Percentiles rank a stretch among this genome's conserved stretches.
Evolutionary conservation across 2,888 invertebrate species (phyloP).

Genomic region (Athalia rosae): DNA sequence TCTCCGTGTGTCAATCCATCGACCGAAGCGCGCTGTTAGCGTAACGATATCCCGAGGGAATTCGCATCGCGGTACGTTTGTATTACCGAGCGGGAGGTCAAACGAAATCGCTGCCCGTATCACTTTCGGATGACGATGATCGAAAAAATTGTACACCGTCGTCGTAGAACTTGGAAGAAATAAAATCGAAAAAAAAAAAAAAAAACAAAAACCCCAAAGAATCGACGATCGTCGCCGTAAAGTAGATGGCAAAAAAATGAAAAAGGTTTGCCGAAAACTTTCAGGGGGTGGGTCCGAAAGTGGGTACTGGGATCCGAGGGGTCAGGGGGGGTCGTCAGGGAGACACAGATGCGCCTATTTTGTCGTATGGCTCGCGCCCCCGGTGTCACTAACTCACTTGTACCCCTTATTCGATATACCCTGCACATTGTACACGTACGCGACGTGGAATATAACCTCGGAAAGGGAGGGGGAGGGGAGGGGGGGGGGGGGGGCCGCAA

Average conservation of each 20-base stretch:
- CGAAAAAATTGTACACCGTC: too few species aligned
- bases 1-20: constrained; percentile 64
- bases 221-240: not conserved
- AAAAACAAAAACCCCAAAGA: not conserved
- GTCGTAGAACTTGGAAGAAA: too few species aligned
- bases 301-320: not conserved
- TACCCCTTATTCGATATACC: not conserved
- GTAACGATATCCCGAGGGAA: constrained; percentile 67
- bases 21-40: not conserved
- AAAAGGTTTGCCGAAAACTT: too few species aligned
- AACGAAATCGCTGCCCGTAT: not conserved
- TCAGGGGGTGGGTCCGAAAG: not conserved
- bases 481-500: constrained; percentile 65
- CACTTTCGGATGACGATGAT: too few species aligned
- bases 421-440: constrained; percentile 19
- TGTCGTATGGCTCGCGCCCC: constrained; percentile 65
- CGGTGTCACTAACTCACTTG: constrained; percentile 49
- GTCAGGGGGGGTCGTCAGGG: not conserved
- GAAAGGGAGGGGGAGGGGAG: too few species aligned
- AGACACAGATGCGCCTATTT: constrained; percentile 53
- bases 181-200: not conserved
- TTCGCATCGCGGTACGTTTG: not conserved
- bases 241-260: too few species aligned
- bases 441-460: constrained; percentile 8
- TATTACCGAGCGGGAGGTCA: not conserved